phyloP scores from a whole-genome alignment of 1,140 invertebrate genomes.

The Stegodyphus mimosarum region DNA sequence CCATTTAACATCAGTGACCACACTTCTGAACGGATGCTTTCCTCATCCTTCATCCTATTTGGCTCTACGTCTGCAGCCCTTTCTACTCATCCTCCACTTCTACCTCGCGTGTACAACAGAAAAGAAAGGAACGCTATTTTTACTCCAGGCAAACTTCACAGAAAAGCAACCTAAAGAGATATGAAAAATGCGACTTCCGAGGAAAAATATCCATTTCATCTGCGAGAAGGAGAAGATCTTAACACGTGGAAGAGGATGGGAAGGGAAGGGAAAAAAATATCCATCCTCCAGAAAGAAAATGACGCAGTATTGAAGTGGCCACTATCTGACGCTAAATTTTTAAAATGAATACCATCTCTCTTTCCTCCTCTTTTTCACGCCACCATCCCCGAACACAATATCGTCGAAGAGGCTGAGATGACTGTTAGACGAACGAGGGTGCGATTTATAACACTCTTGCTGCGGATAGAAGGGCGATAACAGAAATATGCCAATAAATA shows the following conservation, averaged over 20 bases:
- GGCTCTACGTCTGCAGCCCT: neutral
- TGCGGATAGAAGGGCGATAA: constrained; percentile 39
- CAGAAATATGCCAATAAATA: constrained; percentile 60
- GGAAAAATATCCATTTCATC: constrained; percentile 44
- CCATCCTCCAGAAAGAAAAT: constrained; percentile 20
- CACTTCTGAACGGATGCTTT: neutral
- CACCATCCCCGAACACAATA: constrained; percentile 2
- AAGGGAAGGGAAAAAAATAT: neutral
- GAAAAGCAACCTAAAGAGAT: constrained; percentile 16
- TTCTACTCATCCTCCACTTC: neutral
- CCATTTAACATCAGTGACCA: neutral
- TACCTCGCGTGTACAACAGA: neutral
- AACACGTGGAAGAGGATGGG: neutral
- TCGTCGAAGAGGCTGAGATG: neutral
- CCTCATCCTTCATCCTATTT: neutral
- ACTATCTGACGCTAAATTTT: constrained; percentile 51
- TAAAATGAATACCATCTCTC: constrained; percentile 57
- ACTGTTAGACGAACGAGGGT: neutral
- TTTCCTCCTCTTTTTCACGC: neutral
- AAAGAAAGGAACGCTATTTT: neutral
- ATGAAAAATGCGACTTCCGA: constrained; percentile 34
- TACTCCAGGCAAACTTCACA: neutral
- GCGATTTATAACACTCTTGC: constrained; percentile 51
- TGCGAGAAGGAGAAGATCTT: neutral
- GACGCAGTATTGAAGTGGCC: constrained; percentile 41